These are phyloP conservation scores for Sorex fumeus DNA, from an alignment of 2,113 vertebrate species.

Conservation along the genomic window DNA sequence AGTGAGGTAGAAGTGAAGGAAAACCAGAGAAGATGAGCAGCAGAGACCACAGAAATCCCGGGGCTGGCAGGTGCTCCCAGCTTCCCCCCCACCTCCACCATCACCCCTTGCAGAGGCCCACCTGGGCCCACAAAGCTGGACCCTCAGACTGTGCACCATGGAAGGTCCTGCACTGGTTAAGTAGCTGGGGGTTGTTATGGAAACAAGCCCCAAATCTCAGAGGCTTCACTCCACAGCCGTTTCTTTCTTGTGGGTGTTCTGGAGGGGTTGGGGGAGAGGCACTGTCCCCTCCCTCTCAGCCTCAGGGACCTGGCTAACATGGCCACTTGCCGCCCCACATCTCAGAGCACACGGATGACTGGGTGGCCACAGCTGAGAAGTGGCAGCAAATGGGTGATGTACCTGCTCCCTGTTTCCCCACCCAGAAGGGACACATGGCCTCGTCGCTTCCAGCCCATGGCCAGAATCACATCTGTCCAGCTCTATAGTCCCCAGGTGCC, in stretches of 20 bases:
- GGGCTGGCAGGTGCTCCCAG: no score
- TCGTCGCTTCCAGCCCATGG: not conserved
- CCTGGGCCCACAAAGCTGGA: not conserved
- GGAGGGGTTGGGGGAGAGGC: not conserved
- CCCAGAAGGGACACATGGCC: not conserved
- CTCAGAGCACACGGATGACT: not conserved
- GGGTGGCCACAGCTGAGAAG: not conserved
- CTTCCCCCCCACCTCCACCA: no score
- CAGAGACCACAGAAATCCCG: no score
- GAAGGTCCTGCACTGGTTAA: not conserved
- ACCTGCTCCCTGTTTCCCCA: not conserved
- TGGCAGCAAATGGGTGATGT: not conserved
- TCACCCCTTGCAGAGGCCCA: not conserved
- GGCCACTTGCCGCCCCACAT: not conserved
- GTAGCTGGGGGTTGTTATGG: not conserved
- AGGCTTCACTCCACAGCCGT: not conserved
- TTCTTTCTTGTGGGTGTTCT: not conserved
- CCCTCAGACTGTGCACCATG: not conserved
- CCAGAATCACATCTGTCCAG: not conserved
- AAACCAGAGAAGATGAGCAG: no score
- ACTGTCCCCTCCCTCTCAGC: not conserved
- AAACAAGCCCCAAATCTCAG: not conserved
- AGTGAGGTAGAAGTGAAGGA: no score
- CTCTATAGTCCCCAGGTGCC: not conserved
- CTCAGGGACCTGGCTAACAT: accelerated